Evolutionary conservation across 2,113 vertebrate species (phyloP).

Genomic region (Lepus europaeus): DNA sequence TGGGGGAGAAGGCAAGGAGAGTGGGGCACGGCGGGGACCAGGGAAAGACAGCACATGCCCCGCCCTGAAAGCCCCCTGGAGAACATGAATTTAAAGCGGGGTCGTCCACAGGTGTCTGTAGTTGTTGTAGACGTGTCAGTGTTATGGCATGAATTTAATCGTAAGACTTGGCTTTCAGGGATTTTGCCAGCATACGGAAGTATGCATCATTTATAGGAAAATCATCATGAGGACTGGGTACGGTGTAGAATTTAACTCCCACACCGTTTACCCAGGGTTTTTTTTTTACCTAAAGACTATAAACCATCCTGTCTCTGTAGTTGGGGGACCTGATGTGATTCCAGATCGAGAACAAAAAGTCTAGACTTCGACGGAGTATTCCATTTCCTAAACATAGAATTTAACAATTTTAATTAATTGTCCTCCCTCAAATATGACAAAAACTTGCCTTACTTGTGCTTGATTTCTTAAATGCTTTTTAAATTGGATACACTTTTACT

Average conservation of each 20-base stretch:
- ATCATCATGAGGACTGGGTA: background rate
- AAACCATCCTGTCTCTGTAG: background rate
- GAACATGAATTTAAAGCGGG: background rate
- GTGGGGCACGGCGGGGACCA: background rate
- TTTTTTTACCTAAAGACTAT: too few species aligned
- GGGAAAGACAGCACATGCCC: background rate
- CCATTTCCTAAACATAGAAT: background rate
- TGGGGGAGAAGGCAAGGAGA: background rate
- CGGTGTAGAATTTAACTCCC: background rate
- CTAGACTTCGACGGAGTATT: background rate
- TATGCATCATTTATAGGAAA: background rate
- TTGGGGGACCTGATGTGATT: background rate
- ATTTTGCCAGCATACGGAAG: background rate
- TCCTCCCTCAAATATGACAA: background rate
- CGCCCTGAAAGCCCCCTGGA: background rate
- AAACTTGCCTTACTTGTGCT: slow-evolving; percentile 41
- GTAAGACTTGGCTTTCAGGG: background rate
- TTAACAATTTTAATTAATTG: slow-evolving; percentile 20
- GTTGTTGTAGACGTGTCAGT: background rate
- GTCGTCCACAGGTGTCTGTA: background rate
- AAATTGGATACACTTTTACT: slow-evolving; percentile 3
- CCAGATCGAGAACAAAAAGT: background rate
- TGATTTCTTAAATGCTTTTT: slow-evolving; percentile 40
- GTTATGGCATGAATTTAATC: background rate
- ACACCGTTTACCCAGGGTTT: too few species aligned